phyloP scores from a whole-genome alignment of 1,140 invertebrate genomes.

The Artemia franciscana region DNA sequence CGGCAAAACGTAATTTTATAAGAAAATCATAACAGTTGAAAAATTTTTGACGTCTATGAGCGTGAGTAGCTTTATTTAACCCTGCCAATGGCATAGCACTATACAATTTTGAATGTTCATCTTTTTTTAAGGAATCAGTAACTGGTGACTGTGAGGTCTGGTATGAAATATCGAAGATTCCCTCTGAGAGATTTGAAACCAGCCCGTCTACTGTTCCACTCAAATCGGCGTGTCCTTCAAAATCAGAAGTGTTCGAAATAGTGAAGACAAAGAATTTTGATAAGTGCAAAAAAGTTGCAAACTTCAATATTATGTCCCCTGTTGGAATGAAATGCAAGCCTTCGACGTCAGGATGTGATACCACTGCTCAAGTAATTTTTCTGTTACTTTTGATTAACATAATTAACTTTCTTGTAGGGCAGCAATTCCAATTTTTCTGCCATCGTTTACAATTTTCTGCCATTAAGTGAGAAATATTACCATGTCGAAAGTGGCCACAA shows the following conservation, averaged over 20 bases:
- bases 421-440: too few relatives aligned
- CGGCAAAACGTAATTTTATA: too few relatives aligned
- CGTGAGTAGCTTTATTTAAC: too few relatives aligned
- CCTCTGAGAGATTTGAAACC: constrained; percentile 2
- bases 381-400: too few relatives aligned
- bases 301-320: neutral
- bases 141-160: constrained; percentile 10
- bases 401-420: too few relatives aligned
- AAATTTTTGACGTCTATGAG: too few relatives aligned
- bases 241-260: constrained; percentile 14
- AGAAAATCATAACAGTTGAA: too few relatives aligned
- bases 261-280: constrained; percentile 15
- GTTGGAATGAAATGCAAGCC: neutral
- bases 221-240: constrained; percentile 1
- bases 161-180: constrained; percentile 7
- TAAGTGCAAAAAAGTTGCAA: constrained; percentile 11
- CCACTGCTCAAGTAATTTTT: neutral
- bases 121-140: constrained; percentile 2
- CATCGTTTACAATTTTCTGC: too few relatives aligned
- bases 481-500: too few relatives aligned
- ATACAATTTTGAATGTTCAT: too few relatives aligned
- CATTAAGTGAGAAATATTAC: too few relatives aligned
- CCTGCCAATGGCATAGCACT: too few relatives aligned
- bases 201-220: constrained; percentile 5
- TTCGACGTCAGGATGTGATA: neutral